Base-by-base conservation (phyloP, 35 echinoderm and acorn worm genomes). In the Ophiothrix spiculata region DNA sequence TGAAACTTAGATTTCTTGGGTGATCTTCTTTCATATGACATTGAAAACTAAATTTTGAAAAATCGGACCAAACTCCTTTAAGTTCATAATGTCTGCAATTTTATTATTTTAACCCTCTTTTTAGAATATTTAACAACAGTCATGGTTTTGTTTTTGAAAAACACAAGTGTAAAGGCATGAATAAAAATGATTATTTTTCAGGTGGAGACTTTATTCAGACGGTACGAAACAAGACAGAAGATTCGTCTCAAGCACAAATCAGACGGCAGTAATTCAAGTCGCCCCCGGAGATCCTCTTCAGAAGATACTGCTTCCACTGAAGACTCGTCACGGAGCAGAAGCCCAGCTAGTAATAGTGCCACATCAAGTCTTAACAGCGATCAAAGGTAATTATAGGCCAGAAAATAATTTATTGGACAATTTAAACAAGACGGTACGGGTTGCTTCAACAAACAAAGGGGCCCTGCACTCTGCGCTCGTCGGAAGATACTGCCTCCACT, bases 391-490 rank as follows among this genome's bases (percentile, higher is more conserved):
- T n/a, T n/a, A n/a, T n/a, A n/a, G n/a, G n/a, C n/a, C n/a, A n/a
- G n/a, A n/a, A n/a, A n/a, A n/a, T n/a, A n/a, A n/a, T n/a, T n/a
- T n/a, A n/a, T n/a, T n/a, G n/a, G n/a, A n/a, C n/a, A n/a, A 84
- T 93, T 40, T 88, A 93, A 64, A 88, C 95, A 1, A 84, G 95
- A n/a, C 81, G 93, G 14, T 97, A 87, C 75, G 88, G 93, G 36
- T 84, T 97, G 4, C 86, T 88, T 14, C 92, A 97, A 86, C 16
- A 93, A n/a, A n/a, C n/a, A n/a, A n/a, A n/a, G n/a, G n/a, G n/a
- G n/a, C n/a, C n/a, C n/a, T n/a, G n/a, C n/a, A 97, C 80, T 97
- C 91, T 0, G 93, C 93, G 80, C 49, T 93, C 0, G 90, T 97
- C 33, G 95, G 95, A 33, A 91, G 95, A 85, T 91, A 97, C 40